Percentiles rank a stretch among this genome's conserved stretches.
Conservation (phyloP, 2,888 invertebrate species). For the Endotricha flammealis region DNA sequence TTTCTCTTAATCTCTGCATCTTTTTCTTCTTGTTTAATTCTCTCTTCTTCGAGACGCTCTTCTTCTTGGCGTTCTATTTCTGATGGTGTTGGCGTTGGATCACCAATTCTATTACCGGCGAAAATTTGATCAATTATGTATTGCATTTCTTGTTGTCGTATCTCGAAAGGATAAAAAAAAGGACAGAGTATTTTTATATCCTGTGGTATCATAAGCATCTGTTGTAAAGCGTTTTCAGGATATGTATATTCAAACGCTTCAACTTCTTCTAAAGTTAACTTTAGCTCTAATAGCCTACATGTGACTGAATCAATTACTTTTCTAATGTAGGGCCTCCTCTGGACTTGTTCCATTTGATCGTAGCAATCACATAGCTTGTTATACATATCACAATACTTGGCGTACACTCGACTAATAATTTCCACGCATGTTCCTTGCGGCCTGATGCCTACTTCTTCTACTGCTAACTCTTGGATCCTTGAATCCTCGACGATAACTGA, state of each 20-base stretch:
- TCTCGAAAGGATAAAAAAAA: conserved; percentile 80
- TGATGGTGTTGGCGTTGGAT: conserved; percentile 53
- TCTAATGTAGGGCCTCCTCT: conserved; percentile 76
- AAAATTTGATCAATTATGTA: conserved; percentile 64
- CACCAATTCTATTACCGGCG: conserved; percentile 58
- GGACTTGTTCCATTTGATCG: conserved; percentile 80
- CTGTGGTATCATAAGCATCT: conserved; percentile 83
- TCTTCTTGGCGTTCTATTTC: conserved; percentile 46
- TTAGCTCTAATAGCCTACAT: conserved; percentile 78
- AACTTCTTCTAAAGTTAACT: conserved; percentile 73
- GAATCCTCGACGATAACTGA: conserved; percentile 44
- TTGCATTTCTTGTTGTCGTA: conserved; percentile 61
- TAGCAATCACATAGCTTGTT: conserved; percentile 79
- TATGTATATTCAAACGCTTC: conserved; percentile 82
- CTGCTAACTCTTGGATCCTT: conserved; percentile 50
- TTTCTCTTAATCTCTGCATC: conserved; percentile 45
- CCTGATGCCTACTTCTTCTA: conserved; percentile 45
- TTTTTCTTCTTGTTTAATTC: conserved; percentile 39
- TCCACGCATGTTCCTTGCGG: conserved; percentile 69
- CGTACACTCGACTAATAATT: conserved; percentile 69
- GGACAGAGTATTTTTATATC: conserved; percentile 82
- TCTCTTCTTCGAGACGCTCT: conserved; percentile 42
- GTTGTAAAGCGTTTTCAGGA: conserved; percentile 83
- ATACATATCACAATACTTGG: conserved; percentile 71
- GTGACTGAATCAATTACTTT: conserved; percentile 78